Evolutionary conservation across 1,140 invertebrate genomes (phyloP).

Genomic region (Zaprionus africanus): DNA sequence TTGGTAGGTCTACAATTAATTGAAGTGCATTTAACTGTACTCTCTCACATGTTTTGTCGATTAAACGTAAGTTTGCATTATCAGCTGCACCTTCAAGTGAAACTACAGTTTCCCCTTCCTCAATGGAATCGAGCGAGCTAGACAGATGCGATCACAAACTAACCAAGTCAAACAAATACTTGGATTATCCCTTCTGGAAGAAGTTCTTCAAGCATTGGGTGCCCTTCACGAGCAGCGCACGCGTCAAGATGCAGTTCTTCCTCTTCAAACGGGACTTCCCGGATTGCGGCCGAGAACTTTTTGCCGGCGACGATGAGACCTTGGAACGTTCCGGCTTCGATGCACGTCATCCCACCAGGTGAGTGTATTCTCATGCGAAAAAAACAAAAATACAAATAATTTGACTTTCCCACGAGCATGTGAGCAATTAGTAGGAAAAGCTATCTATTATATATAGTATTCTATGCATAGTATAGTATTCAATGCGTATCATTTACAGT

Average conservation of each 20-base stretch:
- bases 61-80: neutral
- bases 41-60: too few species aligned
- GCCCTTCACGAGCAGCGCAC: constrained; percentile 60
- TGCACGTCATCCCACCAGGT: constrained; percentile 78
- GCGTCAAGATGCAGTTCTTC: constrained; percentile 78
- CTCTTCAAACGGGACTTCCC: constrained; percentile 78
- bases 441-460: neutral
- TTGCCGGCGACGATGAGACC: constrained; percentile 60
- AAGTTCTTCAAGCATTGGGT: constrained; percentile 76
- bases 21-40: neutral
- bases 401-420: neutral
- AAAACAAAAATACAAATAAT: neutral
- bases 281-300: constrained; percentile 73
- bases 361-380: constrained; percentile 15
- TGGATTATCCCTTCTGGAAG: constrained; percentile 74
- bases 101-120: constrained; percentile 26
- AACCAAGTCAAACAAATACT: constrained; percentile 54
- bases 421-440: neutral
- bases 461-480: neutral
- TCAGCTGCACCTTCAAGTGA: constrained; percentile 35
- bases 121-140: constrained; percentile 11
- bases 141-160: constrained; percentile 69
- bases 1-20: constrained; percentile 20
- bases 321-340: constrained; percentile 72
- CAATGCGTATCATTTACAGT: neutral